Conservation (phyloP, 2,797 vertebrate species). For the Macroramphosus scolopax region DNA sequence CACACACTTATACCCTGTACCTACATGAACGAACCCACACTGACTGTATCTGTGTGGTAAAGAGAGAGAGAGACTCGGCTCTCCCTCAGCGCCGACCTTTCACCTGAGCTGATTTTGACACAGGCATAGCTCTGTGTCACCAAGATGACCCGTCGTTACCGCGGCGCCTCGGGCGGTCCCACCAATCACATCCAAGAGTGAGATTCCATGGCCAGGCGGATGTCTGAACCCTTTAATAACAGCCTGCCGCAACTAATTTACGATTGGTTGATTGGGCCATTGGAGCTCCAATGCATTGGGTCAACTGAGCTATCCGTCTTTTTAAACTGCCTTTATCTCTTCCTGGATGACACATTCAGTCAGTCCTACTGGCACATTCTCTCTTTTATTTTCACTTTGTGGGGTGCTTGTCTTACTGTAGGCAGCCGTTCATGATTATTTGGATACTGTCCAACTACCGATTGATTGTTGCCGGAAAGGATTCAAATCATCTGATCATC, state of each 20-base stretch:
- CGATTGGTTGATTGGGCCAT: conserved; percentile 66
- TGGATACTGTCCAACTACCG: too few relatives aligned
- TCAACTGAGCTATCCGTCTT: conserved; percentile 55
- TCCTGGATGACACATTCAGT: conserved; percentile 31
- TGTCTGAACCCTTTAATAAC: conserved; percentile 67
- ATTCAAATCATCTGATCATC: conserved; percentile 18
- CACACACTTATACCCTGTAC: conserved; percentile 11
- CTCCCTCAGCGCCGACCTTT: conserved; percentile 56
- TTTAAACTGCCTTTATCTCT: conserved; percentile 52
- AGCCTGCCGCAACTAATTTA: conserved; percentile 63
- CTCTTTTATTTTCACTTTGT: conserved; percentile 18
- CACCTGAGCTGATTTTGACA: conserved; percentile 48
- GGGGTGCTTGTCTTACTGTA: background rate
- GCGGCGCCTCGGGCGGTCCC: conserved; percentile 55
- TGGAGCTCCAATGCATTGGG: conserved; percentile 35
- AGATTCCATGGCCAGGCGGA: conserved; percentile 59
- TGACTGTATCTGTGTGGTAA: conserved; percentile 22
- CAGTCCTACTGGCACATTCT: conserved; percentile 7
- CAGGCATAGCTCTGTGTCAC: conserved; percentile 64
- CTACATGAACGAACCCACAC: conserved; percentile 8
- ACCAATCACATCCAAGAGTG: conserved; percentile 53
- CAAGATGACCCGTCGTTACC: conserved; percentile 64
- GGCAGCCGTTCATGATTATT: too few relatives aligned
- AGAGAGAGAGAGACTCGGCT: too few relatives aligned
- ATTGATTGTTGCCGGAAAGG: conserved; percentile 19